Base-by-base conservation (phyloP, 2,888 invertebrate species). In the Drosophila nr. fundita region DNA sequence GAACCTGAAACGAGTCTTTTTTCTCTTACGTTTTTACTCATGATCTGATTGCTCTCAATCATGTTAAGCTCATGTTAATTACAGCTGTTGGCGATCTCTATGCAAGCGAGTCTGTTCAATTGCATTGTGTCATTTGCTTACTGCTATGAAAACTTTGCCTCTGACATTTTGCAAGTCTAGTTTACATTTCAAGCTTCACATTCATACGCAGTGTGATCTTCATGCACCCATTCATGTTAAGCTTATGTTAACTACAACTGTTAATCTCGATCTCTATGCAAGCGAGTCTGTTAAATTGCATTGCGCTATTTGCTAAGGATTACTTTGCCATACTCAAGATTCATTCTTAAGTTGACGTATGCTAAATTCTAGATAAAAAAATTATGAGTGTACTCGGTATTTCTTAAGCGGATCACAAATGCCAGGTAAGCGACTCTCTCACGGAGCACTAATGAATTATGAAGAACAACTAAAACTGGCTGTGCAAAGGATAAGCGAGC, bases 381-480 rank as follows among this genome's bases (percentile, higher is more conserved):
- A 4, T 21, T 1, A 13, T 42, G 11, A 42, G 6, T 0, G 11
- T 13, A 3, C 42, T 42, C 11, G 6, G 1, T 42, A 5, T 13
- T 21, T 42, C 11, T 6, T 11, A 42, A 42, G 42, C 18, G n/a
- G 21, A 32, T 11, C 4, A 5, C 11, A 49, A 13, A 55, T 18
- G 27, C 38, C 36, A 55, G 38, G 36, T 55, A 36, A 54, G 49
- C 49, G 18, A 11, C 49, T 18, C 4, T 13, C 50, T 50, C n/a
- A n/a, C 6, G 4, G 11, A 18, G 2, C 7, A 49, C 55, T 52
- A 32, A 48, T 68, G 1, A 54, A 70, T 59, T 67, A 71, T 71
- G 67, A 15, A 15, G 10, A 24, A 4, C 71, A 55, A 60, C 29
- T 45, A 48, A 54, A 48, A n/a, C 70, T 32, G 30, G 61, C 42